A percentile compares a stretch with the other conserved stretches of the same genome.
phyloP scores from a whole-genome alignment of 2,113 vertebrate species.

The Lonchura striata region DNA sequence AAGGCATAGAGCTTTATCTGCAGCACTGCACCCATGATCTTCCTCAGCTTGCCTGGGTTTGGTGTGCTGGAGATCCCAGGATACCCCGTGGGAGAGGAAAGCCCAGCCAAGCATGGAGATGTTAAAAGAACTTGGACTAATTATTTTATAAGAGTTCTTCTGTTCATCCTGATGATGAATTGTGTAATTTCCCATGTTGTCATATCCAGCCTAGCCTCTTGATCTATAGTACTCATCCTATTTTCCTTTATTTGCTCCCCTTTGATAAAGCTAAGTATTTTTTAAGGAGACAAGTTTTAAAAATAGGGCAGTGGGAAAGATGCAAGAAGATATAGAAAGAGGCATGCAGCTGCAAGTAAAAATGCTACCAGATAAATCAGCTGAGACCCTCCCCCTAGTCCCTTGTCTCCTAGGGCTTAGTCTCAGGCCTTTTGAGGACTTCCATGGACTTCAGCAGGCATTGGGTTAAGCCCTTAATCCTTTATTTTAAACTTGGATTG shows the following conservation, averaged over 20 bases:
- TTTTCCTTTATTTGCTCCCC: neutral
- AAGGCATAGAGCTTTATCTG: fast-evolving
- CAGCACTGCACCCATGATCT: neutral
- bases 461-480: neutral
- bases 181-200: neutral
- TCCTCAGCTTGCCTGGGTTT: neutral
- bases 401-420: neutral
- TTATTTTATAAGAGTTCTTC: neutral
- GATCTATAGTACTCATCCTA: neutral
- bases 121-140: neutral
- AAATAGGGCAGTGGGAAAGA: neutral
- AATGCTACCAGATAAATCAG: neutral
- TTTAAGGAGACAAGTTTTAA: neutral
- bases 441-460: neutral
- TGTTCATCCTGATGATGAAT: neutral
- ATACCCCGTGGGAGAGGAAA: neutral
- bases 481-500: neutral
- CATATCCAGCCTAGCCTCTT: neutral
- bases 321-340: neutral
- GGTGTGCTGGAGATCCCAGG: neutral
- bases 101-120: neutral
- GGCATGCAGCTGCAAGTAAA: neutral
- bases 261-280: neutral
- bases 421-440: neutral
- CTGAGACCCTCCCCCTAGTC: neutral